A percentile compares a stretch with the other conserved stretches of the same genome.
phyloP scores from a whole-genome alignment of 2,888 invertebrate species.

The Polyommatus iphigenia region DNA sequence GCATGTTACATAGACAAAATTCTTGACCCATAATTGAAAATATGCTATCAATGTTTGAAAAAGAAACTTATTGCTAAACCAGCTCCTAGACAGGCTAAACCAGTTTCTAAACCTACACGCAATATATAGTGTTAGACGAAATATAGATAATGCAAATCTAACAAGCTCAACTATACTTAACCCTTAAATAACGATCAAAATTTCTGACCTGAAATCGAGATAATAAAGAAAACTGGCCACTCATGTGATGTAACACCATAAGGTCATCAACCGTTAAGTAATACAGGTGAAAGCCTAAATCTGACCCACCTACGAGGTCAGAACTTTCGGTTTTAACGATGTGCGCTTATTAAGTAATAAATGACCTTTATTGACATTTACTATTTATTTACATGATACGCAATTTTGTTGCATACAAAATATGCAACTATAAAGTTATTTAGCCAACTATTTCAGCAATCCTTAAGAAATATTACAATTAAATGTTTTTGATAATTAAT shows the following conservation, averaged over 20 bases:
- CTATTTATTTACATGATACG: conserved; percentile 20
- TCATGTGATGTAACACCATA: conserved; percentile 41
- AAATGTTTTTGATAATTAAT: neutral
- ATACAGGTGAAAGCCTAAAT: conserved; percentile 61
- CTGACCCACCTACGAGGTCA: conserved; percentile 55
- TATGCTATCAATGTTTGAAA: neutral
- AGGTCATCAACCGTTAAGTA: conserved; percentile 64
- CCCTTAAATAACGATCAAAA: neutral
- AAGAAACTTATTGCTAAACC: neutral
- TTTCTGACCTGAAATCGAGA: neutral
- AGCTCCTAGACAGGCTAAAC: neutral
- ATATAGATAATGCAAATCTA: neutral
- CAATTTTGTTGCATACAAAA: neutral
- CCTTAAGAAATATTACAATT: conserved; percentile 2
- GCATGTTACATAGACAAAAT: neutral
- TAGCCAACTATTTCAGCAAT: neutral
- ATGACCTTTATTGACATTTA: conserved; percentile 51
- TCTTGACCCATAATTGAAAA: neutral
- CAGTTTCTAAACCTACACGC: neutral
- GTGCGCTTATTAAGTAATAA: conserved; percentile 43
- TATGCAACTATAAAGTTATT: conserved; percentile 3
- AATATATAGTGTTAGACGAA: neutral
- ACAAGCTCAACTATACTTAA: neutral
- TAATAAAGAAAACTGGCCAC: neutral
- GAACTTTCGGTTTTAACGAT: conserved; percentile 63